phyloP scores from a whole-genome alignment of 2,113 vertebrate genomes.

The Thunnus thynnus region DNA sequence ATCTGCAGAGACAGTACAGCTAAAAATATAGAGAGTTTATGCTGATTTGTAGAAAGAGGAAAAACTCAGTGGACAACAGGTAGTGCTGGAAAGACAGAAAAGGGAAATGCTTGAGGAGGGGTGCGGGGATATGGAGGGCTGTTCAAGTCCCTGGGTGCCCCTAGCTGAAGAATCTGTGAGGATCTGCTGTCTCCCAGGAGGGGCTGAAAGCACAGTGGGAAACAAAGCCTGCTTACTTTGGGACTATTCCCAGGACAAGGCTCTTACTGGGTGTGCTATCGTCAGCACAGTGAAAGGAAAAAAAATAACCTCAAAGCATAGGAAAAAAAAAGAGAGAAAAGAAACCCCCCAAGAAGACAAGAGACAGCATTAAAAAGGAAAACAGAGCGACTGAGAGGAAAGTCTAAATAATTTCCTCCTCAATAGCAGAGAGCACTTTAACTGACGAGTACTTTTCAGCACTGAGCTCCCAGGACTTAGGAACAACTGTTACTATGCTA shows the following conservation, averaged over 20 bases:
- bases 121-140: background rate
- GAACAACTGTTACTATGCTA: slow-evolving; percentile 46
- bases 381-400: slow-evolving; percentile 9
- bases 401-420: slow-evolving; percentile 37
- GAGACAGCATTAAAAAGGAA: slow-evolving; percentile 34
- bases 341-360: slow-evolving; percentile 42
- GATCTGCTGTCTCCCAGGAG: slow-evolving; percentile 64
- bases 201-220: slow-evolving; percentile 65
- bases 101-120: background rate
- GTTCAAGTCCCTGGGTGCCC: slow-evolving; percentile 13
- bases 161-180: slow-evolving; percentile 61
- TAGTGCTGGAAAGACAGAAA: slow-evolving; percentile 31
- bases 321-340: background rate
- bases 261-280: slow-evolving; percentile 66
- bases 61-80: slow-evolving; percentile 30
- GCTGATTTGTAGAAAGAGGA: background rate
- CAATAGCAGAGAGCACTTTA: slow-evolving; percentile 42
- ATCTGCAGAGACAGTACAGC: slow-evolving; percentile 20
- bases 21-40: slow-evolving; percentile 15
- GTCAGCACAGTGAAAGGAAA: slow-evolving; percentile 42
- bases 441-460: slow-evolving; percentile 45
- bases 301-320: slow-evolving; percentile 58
- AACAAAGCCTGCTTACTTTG: slow-evolving; percentile 80
- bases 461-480: slow-evolving; percentile 44
- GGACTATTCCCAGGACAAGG: slow-evolving; percentile 81